Conservation (phyloP, 2,888 invertebrate genomes). For the Sicus ferrugineus region DNA sequence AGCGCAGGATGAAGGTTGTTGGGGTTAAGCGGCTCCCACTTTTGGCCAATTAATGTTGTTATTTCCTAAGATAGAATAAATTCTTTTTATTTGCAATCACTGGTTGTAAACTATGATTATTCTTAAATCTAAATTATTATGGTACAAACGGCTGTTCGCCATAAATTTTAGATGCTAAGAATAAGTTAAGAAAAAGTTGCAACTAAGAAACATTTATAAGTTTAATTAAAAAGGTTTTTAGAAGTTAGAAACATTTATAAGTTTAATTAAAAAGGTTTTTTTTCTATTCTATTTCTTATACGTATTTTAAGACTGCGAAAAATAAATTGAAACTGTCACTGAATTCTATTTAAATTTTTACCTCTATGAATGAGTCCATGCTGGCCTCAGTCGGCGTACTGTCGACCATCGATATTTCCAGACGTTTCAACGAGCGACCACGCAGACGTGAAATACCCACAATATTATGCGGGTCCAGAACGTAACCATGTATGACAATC, state of each 20-base stretch:
- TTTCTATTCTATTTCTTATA: not conserved
- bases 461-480: constrained; percentile 62
- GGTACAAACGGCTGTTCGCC: too few relatives aligned
- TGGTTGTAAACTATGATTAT: too few relatives aligned
- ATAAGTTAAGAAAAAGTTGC: too few relatives aligned
- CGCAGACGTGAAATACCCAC: constrained; percentile 62
- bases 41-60: constrained; percentile 58
- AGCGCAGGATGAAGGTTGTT: constrained; percentile 58
- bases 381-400: constrained; percentile 52
- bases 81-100: too few relatives aligned
- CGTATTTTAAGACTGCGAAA: too few relatives aligned
- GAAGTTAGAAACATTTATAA: not conserved
- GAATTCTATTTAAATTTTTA: constrained; percentile 33
- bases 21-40: constrained; percentile 57
- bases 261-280: not conserved
- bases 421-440: constrained; percentile 56
- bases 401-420: constrained; percentile 63
- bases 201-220: not conserved
- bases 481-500: constrained; percentile 67
- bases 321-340: too few relatives aligned
- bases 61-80: too few relatives aligned
- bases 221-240: too few relatives aligned
- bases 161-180: too few relatives aligned
- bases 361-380: constrained; percentile 56
- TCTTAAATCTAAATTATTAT: too few relatives aligned